Percentiles rank a stretch among this genome's conserved stretches.
Conservation (phyloP, 2,888 invertebrate species). For the Amiota minor region DNA sequence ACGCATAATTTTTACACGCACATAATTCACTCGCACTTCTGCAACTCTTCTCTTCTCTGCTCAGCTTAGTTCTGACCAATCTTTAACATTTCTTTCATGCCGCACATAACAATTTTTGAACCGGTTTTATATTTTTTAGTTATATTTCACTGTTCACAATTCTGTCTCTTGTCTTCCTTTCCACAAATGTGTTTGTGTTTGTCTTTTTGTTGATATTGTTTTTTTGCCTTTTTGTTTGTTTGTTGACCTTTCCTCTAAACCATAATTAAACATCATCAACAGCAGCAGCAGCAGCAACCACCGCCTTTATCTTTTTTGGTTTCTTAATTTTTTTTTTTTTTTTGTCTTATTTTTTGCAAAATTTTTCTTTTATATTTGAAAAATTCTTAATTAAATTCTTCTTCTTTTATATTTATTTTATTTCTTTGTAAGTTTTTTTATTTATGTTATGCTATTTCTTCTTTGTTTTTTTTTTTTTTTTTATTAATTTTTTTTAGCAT, state of each 20-base stretch:
- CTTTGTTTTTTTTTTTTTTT: slow-evolving; percentile 9
- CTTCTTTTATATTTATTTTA: slow-evolving; percentile 8
- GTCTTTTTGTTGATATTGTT: slow-evolving; percentile 30
- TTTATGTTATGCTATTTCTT: no score
- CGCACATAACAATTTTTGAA: slow-evolving; percentile 1
- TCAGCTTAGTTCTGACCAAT: no score
- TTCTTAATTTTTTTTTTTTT: background rate
- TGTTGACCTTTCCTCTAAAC: slow-evolving; percentile 56
- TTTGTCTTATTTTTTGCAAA: slow-evolving; percentile 5
- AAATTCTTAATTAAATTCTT: slow-evolving; percentile 6
- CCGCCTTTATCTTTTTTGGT: no score
- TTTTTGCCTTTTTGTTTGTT: slow-evolving; percentile 42
- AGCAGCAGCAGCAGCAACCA: background rate
- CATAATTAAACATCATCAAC: slow-evolving; percentile 49
- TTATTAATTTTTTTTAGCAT: slow-evolving; percentile 56
- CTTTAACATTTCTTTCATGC: background rate
- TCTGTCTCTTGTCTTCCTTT: slow-evolving; percentile 4
- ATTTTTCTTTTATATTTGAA: slow-evolving; percentile 13
- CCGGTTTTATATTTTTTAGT: slow-evolving; percentile 1
- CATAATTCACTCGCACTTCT: slow-evolving; percentile 13
- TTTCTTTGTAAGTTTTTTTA: background rate
- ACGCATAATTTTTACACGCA: slow-evolving; percentile 21
- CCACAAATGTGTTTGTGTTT: slow-evolving; percentile 17
- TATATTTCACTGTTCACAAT: no score
- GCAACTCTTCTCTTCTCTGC: no score